Conservation (phyloP, 2,797 vertebrate species). For the Amphiprion clarkii region DNA sequence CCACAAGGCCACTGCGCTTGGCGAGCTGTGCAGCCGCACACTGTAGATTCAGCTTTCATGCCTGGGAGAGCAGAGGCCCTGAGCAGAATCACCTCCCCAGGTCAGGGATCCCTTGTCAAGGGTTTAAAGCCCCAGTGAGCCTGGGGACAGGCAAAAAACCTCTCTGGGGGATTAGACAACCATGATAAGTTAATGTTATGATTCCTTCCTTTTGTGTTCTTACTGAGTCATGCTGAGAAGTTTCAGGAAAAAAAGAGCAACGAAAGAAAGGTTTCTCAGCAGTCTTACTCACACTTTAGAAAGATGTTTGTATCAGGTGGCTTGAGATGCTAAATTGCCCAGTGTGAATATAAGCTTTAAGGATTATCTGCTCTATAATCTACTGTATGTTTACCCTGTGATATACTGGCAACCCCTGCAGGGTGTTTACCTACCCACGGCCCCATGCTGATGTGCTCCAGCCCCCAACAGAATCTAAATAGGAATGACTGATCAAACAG, state of each 20-base stretch:
- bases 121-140: slow-evolving; percentile 41
- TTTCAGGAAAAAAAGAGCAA: background rate
- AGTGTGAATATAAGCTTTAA: slow-evolving; percentile 21
- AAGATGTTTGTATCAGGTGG: slow-evolving; percentile 7
- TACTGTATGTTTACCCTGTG: slow-evolving; percentile 16
- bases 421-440: slow-evolving; percentile 40
- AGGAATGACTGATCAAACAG: background rate
- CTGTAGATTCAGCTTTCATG: slow-evolving; percentile 52
- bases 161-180: slow-evolving; percentile 50
- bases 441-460: slow-evolving; percentile 26
- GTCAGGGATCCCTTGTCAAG: slow-evolving; percentile 56
- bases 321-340: slow-evolving; percentile 3
- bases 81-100: slow-evolving; percentile 40
- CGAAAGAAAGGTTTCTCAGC: slow-evolving; percentile 1
- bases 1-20: slow-evolving; percentile 39
- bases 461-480: slow-evolving; percentile 3
- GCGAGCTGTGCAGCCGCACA: slow-evolving; percentile 40
- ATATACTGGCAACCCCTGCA: slow-evolving; percentile 14
- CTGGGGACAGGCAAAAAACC: slow-evolving; percentile 27
- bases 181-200: slow-evolving; percentile 25
- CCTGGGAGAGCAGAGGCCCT: slow-evolving; percentile 46
- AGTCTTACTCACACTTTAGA: background rate
- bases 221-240: slow-evolving; percentile 26
- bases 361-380: slow-evolving; percentile 34
- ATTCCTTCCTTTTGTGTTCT: slow-evolving; percentile 22